Evolutionary conservation across 2,113 vertebrate species (phyloP).

Genomic region (Tachysurus fulvidraco): DNA sequence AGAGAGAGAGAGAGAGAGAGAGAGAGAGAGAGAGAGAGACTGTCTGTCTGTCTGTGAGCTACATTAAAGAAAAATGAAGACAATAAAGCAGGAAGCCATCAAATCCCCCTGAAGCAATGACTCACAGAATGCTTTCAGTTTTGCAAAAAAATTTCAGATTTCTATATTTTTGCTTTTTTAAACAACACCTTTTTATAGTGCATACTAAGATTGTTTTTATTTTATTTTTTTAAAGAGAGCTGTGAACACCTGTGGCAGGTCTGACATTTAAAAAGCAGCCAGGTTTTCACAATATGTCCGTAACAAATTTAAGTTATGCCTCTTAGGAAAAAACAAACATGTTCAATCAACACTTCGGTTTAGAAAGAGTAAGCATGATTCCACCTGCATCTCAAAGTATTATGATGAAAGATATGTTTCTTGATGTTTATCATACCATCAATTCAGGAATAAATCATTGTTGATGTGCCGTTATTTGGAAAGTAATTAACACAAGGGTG

Average conservation of each 20-base stretch:
- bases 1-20: no score
- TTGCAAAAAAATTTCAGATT: neutral
- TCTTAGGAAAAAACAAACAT: neutral
- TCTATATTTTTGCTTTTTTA: neutral
- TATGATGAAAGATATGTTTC: neutral
- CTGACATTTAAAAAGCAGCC: conserved; percentile 1
- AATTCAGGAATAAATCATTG: neutral
- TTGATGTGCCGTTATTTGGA: neutral
- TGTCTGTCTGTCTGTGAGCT: neutral
- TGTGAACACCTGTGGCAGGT: neutral
- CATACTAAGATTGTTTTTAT: neutral
- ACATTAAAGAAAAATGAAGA: neutral
- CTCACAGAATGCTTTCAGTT: neutral
- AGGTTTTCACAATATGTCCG: neutral
- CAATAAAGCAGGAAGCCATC: conserved; percentile 2
- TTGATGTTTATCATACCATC: neutral
- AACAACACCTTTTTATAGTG: neutral
- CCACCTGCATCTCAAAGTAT: neutral
- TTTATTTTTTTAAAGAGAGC: neutral
- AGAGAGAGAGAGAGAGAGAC: no score
- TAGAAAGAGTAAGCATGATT: neutral
- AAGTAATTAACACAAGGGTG: neutral
- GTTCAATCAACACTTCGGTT: neutral
- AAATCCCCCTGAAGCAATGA: neutral
- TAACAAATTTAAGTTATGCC: neutral